These are phyloP conservation scores for Liposcelis brunnea DNA, from an alignment of 2,888 invertebrate genomes.

Conservation along the genomic window DNA sequence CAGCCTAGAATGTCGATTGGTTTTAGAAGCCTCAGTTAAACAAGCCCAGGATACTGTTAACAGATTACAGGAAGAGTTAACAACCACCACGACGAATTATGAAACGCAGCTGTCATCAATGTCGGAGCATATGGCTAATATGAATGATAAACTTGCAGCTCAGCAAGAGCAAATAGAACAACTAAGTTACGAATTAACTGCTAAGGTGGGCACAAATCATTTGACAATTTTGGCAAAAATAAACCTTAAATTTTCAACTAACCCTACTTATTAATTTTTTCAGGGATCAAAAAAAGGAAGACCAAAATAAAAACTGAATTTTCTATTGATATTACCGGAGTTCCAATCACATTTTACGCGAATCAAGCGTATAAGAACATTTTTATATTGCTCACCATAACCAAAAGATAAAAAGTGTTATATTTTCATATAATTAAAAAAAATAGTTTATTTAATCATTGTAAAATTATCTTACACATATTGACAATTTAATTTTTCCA, in stretches of 20 bases:
- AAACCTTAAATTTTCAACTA: too few relatives aligned
- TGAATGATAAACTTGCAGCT: constrained; percentile 68
- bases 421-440: too few relatives aligned
- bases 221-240: too few relatives aligned
- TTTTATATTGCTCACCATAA: neutral
- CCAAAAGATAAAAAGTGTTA: too few relatives aligned
- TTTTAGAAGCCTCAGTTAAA: constrained; percentile 26
- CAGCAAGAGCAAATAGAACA: constrained; percentile 66
- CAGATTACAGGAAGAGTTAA: constrained; percentile 40
- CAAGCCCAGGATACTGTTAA: constrained; percentile 23
- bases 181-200: constrained; percentile 40
- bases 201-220: too few relatives aligned
- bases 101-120: constrained; percentile 54
- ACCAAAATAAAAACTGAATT: neutral
- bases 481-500: too few relatives aligned
- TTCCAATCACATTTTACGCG: too few relatives aligned
- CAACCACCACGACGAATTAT: constrained; percentile 38
- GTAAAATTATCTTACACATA: too few relatives aligned
- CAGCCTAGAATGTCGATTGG: constrained; percentile 30
- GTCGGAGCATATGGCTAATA: constrained; percentile 58
- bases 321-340: too few relatives aligned
- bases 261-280: neutral
- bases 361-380: too few relatives aligned
- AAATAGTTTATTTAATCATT: too few relatives aligned
- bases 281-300: constrained; percentile 1